phyloP scores from a whole-genome alignment of 1,140 invertebrate genomes.

The Caerostris darwini region DNA sequence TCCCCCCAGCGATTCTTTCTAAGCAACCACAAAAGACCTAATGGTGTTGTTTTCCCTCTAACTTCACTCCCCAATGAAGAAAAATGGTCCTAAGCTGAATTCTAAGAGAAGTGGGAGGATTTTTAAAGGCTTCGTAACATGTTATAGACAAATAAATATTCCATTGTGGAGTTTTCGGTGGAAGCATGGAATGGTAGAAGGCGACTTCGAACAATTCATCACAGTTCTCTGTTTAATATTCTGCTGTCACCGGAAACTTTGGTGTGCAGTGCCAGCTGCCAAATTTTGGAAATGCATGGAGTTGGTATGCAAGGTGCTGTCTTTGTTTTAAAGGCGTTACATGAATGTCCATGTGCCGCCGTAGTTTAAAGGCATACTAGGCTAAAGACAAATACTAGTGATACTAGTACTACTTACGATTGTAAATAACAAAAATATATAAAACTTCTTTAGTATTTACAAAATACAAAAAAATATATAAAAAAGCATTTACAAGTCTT shows the following conservation, averaged over 20 bases:
- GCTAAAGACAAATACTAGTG: no score
- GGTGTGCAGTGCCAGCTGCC: neutral
- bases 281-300: constrained; percentile 13
- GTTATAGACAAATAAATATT: constrained; percentile 41
- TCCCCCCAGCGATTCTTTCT: neutral
- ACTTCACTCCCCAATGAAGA: neutral
- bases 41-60: constrained; percentile 14
- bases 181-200: neutral
- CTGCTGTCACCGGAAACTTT: neutral
- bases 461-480: no score
- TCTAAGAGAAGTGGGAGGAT: constrained; percentile 22
- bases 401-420: no score
- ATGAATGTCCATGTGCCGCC: neutral
- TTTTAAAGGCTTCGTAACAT: constrained; percentile 21
- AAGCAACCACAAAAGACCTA: constrained; percentile 11
- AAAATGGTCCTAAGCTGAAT: constrained; percentile 34
- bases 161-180: constrained; percentile 15
- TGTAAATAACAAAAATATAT: no score
- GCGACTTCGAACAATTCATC: constrained; percentile 5
- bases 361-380: no score
- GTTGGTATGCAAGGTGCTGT: neutral
- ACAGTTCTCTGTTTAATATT: constrained; percentile 9
- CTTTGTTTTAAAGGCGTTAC: neutral
- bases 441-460: no score
- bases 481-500: no score